These are phyloP conservation scores for Phymatocera aterrima DNA, from an alignment of 2,888 invertebrate species.

Conservation along the genomic window DNA sequence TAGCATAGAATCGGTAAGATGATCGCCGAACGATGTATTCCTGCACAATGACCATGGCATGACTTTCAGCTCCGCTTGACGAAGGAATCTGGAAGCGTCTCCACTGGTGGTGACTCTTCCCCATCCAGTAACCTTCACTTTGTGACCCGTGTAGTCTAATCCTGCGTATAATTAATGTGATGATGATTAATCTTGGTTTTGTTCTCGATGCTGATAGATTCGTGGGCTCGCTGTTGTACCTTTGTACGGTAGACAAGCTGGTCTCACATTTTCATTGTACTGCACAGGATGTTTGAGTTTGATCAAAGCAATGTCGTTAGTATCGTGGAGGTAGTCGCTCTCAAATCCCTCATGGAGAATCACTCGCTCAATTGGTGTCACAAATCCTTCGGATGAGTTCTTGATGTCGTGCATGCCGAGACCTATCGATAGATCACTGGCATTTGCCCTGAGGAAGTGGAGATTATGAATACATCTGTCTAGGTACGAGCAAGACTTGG, in stretches of 20 bases:
- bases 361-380: conserved; percentile 71
- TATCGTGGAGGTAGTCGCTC: conserved; percentile 76
- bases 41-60: conserved; percentile 74
- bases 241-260: conserved; percentile 77
- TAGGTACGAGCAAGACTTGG: background rate
- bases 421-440: conserved; percentile 71
- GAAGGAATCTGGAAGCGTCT: conserved; percentile 74
- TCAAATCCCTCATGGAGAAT: conserved; percentile 76
- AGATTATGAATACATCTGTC: background rate
- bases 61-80: conserved; percentile 75
- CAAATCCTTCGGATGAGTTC: conserved; percentile 70
- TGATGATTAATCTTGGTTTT: background rate
- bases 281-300: conserved; percentile 74
- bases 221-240: conserved; percentile 64
- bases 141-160: conserved; percentile 73
- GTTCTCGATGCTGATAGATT: background rate
- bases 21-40: conserved; percentile 62
- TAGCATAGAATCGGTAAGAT: conserved; percentile 77
- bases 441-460: conserved; percentile 72
- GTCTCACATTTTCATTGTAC: conserved; percentile 75
- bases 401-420: conserved; percentile 76
- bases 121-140: conserved; percentile 78
- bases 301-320: conserved; percentile 79
- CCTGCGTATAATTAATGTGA: conserved; percentile 62
- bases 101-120: conserved; percentile 71